phyloP scores from a whole-genome alignment of 2,113 vertebrate species.

The Stigmatopora argus region DNA sequence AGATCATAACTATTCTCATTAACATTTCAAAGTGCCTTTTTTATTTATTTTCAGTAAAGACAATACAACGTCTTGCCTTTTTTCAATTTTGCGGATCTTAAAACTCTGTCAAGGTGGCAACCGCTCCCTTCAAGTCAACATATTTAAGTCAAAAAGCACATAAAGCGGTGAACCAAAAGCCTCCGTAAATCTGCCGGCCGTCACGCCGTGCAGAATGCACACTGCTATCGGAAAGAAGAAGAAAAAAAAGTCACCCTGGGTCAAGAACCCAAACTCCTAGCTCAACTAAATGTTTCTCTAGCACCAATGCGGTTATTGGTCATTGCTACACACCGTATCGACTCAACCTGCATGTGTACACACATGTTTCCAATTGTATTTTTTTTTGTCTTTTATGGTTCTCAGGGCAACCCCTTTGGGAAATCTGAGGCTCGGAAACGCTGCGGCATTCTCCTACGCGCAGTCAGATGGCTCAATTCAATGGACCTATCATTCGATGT shows the following conservation, averaged over 20 bases:
- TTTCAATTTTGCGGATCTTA: background rate
- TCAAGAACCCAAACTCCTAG: slow-evolving; percentile 30
- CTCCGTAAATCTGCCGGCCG: slow-evolving; percentile 25
- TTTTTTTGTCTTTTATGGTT: slow-evolving; percentile 40
- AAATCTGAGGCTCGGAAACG: slow-evolving; percentile 49
- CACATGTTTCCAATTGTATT: slow-evolving; percentile 51
- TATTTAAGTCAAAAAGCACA: slow-evolving; percentile 3
- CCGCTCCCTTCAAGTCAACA: slow-evolving; percentile 10
- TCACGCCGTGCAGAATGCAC: slow-evolving; percentile 19
- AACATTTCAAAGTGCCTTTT: no score
- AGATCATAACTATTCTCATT: no score
- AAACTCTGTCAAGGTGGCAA: slow-evolving; percentile 6
- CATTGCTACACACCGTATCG: slow-evolving; percentile 32
- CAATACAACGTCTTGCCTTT: background rate
- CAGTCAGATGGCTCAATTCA: slow-evolving; percentile 43
- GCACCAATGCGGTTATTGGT: slow-evolving; percentile 22
- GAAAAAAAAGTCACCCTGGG: slow-evolving; percentile 14
- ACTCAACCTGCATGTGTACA: slow-evolving; percentile 30
- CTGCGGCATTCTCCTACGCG: background rate
- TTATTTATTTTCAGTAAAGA: no score
- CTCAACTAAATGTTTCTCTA: slow-evolving; percentile 24
- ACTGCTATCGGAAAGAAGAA: slow-evolving; percentile 15
- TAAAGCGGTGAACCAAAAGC: slow-evolving; percentile 7
- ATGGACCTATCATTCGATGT: slow-evolving; percentile 24
- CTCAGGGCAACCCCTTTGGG: slow-evolving; percentile 48